Evolutionary conservation across 2,888 invertebrate genomes (phyloP).

Genomic region (Lamellibrachia columna): DNA sequence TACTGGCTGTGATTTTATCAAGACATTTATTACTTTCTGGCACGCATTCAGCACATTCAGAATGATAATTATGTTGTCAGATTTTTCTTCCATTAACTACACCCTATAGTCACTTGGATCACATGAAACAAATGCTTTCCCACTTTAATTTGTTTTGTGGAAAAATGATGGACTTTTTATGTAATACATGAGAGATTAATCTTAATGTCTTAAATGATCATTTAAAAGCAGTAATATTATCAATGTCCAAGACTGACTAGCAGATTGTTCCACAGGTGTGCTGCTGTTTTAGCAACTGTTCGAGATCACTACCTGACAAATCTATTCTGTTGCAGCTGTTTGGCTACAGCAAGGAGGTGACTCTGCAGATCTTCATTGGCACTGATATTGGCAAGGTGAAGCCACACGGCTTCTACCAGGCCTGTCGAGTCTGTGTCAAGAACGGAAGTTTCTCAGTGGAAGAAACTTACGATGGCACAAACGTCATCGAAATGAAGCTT

Average conservation of each 20-base stretch:
- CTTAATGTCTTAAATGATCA: too few relatives aligned
- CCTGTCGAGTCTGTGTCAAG: conserved; percentile 94
- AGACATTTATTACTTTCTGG: conserved; percentile 10
- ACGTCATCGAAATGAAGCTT: conserved; percentile 90
- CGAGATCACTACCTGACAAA: background rate
- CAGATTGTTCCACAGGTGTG: too few relatives aligned
- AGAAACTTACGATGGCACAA: conserved; percentile 91
- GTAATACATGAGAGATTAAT: too few relatives aligned
- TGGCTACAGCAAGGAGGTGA: conserved; percentile 87
- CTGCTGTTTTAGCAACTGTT: background rate
- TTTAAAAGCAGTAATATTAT: too few relatives aligned
- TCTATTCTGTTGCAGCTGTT: conserved; percentile 71
- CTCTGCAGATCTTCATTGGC: conserved; percentile 91
- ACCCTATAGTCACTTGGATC: background rate
- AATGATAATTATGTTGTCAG: background rate
- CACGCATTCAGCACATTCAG: background rate
- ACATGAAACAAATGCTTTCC: background rate
- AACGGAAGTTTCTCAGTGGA: conserved; percentile 93
- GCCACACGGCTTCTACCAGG: conserved; percentile 97
- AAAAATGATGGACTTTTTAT: too few relatives aligned
- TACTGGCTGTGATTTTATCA: background rate
- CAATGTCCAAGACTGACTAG: too few relatives aligned
- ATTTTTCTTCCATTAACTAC: background rate
- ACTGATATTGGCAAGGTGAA: conserved; percentile 89
- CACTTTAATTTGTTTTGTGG: background rate